These are phyloP conservation scores for Eulemur macaco DNA, from an alignment of 2,113 vertebrate genomes.

Conservation along the genomic window DNA sequence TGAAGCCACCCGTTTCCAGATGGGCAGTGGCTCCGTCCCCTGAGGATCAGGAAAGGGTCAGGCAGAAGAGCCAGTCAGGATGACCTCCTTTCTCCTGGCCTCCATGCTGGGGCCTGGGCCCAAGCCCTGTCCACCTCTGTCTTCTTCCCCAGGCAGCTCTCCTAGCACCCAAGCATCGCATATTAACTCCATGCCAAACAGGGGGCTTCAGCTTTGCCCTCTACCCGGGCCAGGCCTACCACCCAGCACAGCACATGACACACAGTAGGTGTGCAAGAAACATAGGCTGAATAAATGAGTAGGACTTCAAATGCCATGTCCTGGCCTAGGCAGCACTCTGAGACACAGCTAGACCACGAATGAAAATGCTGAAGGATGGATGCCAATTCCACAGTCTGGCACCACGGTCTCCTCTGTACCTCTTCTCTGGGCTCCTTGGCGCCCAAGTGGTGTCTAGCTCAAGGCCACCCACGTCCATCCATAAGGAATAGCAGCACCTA, in stretches of 20 bases:
- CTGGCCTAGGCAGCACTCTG: background rate
- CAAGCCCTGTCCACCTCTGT: too few relatives aligned
- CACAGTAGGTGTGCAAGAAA: background rate
- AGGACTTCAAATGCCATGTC: background rate
- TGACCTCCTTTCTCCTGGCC: background rate
- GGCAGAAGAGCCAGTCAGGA: background rate
- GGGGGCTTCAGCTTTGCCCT: background rate
- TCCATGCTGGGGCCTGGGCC: background rate
- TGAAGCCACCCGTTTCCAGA: conserved; percentile 96
- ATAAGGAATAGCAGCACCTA: background rate
- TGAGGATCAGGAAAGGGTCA: conserved; percentile 56
- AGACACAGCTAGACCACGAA: background rate
- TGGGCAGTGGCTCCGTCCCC: conserved; percentile 95
- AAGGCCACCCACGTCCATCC: background rate
- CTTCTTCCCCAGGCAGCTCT: background rate
- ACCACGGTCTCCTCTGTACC: background rate
- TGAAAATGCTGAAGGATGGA: background rate
- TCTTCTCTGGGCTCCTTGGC: background rate
- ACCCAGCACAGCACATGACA: background rate
- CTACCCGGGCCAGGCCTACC: background rate
- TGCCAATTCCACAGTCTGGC: background rate
- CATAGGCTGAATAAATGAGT: background rate
- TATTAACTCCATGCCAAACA: background rate
- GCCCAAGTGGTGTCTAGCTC: background rate
- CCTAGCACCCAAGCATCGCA: background rate